Base-by-base conservation (phyloP, 2,113 vertebrate species). In the Collichthys lucidus region DNA sequence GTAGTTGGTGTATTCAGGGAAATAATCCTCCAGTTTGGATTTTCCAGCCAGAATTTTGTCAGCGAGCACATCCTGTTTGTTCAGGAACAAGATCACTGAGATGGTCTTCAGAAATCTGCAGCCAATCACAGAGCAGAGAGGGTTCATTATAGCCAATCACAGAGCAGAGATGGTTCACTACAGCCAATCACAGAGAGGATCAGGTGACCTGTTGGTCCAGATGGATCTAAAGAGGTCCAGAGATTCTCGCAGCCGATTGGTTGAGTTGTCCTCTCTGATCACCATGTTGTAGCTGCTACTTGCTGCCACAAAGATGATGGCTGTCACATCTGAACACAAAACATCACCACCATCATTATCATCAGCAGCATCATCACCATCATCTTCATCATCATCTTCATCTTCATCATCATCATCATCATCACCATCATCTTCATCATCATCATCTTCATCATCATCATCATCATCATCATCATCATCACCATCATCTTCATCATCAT, bases 231-330 rank as follows among this genome's bases (percentile, higher is more conserved):
- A 99, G 69, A 99, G 97, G 90, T 99, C 97, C 90, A 99, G 95
- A 14, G 97, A 97, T 77, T 99, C 98, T 74, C 97, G 88, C 70
- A 99, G 96, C 75, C 98, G 94, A 90, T 99, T 99, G 91, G 98
- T 99, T 72, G 97, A 98, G 89, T 99, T 98, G 88, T 99, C 98
- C 89, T 99, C 98, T 88, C 98, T 96, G 95, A 99, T 99, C 85
- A 99, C 98, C 98, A 99, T 99, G 94, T 99, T 99, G 95, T 99
- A 99, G 95, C 98, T 99, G 89, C 98, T 99, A 92, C 98, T 98
- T 50, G 98, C 97, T 1, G 97, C 98, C 29, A 99, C 98, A 0
- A 99, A 99, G 92, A 99, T 99, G 83, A 99, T 99, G 83, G 98
- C 98, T 0, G 98, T 99, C 90, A 99, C 98, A 67, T 99, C 97